These are phyloP conservation scores for Trachops cirrhosus DNA, from an alignment of 2,797 vertebrate species.

Conservation along the genomic window DNA sequence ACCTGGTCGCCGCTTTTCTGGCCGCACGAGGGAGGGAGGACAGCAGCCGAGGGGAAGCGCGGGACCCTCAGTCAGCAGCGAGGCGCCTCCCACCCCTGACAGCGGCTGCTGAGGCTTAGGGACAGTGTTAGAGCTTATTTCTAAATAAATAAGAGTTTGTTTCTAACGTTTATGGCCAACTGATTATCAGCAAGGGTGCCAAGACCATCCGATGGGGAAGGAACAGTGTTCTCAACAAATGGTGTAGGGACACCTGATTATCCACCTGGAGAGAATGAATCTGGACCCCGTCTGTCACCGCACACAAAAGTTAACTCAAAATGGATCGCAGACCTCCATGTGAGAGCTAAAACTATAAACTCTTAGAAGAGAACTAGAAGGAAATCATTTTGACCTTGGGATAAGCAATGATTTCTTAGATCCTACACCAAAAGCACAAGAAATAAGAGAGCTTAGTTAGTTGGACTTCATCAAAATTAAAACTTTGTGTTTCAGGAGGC, in stretches of 20 bases:
- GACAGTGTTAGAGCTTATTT: background rate
- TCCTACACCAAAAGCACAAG: background rate
- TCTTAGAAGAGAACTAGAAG: background rate
- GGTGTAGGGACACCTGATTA: background rate
- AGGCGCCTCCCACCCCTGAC: background rate
- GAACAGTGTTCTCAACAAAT: background rate
- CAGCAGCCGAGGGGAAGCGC: background rate
- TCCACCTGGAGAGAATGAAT: background rate
- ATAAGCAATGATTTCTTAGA: background rate
- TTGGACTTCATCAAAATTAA: background rate
- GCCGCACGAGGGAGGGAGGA: background rate
- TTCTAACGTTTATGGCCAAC: background rate
- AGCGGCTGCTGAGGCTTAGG: background rate
- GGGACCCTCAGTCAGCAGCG: rapidly evolving
- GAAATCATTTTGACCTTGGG: background rate
- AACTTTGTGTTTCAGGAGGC: background rate
- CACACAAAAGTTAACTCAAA: background rate
- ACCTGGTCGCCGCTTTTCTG: too few species aligned
- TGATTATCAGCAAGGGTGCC: background rate
- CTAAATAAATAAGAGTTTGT: background rate
- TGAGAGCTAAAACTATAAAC: background rate
- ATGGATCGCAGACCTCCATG: rapidly evolving
- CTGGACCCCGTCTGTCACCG: background rate
- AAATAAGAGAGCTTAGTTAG: background rate
- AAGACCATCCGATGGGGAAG: too few species aligned